Evolutionary conservation across 2,113 vertebrate species (phyloP).

Genomic region (Microcebus griseorufus): DNA sequence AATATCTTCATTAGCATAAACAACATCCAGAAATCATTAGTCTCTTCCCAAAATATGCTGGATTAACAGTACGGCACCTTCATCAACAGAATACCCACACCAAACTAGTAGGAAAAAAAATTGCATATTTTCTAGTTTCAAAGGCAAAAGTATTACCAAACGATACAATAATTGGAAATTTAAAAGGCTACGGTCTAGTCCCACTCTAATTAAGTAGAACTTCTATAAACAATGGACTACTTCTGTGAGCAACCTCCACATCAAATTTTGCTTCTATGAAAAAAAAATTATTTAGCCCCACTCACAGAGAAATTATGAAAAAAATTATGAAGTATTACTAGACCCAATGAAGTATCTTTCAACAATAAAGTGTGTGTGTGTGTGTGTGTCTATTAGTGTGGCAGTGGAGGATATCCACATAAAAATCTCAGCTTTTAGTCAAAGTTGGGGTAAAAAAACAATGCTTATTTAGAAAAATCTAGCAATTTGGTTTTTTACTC

Average conservation of each 20-base stretch:
- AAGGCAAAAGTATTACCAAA: slow-evolving; percentile 18
- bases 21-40: slow-evolving; percentile 36
- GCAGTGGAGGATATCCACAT: neutral
- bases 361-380: neutral
- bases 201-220: neutral
- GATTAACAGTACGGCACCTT: neutral
- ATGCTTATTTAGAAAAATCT: neutral
- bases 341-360: neutral
- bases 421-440: slow-evolving; percentile 14
- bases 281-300: neutral
- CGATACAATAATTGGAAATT: neutral
- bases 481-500: neutral
- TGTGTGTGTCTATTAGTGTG: neutral
- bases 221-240: neutral
- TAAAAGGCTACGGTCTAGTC: neutral
- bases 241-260: neutral
- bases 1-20: slow-evolving; percentile 42
- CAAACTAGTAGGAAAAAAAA: neutral
- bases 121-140: slow-evolving; percentile 16
- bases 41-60: slow-evolving; percentile 37
- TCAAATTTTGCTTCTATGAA: slow-evolving; percentile 12
- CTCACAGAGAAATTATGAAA: slow-evolving; percentile 9
- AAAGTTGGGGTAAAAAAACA: neutral
- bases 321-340: neutral
- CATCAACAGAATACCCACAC: slow-evolving; percentile 26